Base-by-base conservation (phyloP, 2,888 invertebrate species). In the Agrypnus murinus region DNA sequence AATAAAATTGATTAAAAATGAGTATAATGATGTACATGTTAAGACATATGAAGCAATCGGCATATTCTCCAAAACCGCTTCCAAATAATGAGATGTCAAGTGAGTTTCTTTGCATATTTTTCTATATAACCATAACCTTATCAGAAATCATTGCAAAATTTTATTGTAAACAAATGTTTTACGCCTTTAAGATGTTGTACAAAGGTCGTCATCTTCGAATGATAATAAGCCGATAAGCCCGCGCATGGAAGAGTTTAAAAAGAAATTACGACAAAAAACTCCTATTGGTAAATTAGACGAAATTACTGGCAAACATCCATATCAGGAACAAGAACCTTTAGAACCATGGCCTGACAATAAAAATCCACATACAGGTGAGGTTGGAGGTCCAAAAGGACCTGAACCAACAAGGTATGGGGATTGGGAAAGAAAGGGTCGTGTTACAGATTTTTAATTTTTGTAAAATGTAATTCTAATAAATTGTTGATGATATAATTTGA, bases 321-420 rank as follows among this genome's bases (percentile, higher is more conserved):
- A 90, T 80, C 91, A 92, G 81, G 95, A 96, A 83, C 92, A 95
- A 79, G 94, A 97, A 79, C 93, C 96, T 0, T 86, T 97, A 25
- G 89, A 90, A 77, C 89, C 94, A 1, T 97, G 93, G 90, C 97
- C 98, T 10, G 90, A 96, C 81, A 92, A 94, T 81, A 91, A 89
- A 0, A 98, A 99, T 86, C 98, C 98, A 4, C 81, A 90, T 68
- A 99, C 98, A 5, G 99, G 99, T 9, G 99, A 99, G 89, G 87
- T 96, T 67, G 96, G 96, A 38, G 99, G 99, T 0, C 99, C 99
- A 0, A 88, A 91, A 78, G 99, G 99, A 5, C 99, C 98, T 0
- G 99, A 99, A 87, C 99, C 99, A 7, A 99, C 99, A 9, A 90
- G 99, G 77, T 99, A 96, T 87, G 99, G 99, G 1, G 99, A 99